phyloP scores from a whole-genome alignment of 2,888 invertebrate species.

The Trisateles emortualis region DNA sequence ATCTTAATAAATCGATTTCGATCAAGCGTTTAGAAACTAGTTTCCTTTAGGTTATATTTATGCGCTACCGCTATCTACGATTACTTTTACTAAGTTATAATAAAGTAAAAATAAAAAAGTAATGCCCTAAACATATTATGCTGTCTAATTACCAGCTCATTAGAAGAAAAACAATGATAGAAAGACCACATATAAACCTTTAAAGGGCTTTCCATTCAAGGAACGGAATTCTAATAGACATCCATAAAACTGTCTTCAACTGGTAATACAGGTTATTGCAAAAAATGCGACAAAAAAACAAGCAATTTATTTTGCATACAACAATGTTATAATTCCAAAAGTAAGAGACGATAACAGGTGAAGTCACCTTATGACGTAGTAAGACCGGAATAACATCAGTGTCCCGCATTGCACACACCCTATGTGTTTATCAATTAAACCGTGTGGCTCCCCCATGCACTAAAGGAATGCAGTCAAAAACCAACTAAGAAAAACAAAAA shows the following conservation, averaged over 20 bases:
- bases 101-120: neutral
- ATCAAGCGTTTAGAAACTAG: too few relatives aligned
- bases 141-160: neutral
- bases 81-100: too few relatives aligned
- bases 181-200: neutral
- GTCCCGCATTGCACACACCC: slow-evolving; percentile 52
- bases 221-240: neutral
- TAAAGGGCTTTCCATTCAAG: neutral
- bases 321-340: neutral
- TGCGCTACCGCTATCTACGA: too few relatives aligned
- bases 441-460: slow-evolving; percentile 60
- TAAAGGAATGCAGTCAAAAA: slow-evolving; percentile 56
- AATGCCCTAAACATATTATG: neutral
- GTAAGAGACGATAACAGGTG: slow-evolving; percentile 37
- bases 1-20: too few relatives aligned
- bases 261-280: neutral
- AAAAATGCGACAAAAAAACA: neutral
- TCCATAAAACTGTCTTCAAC: neutral
- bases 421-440: slow-evolving; percentile 75
- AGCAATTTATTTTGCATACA: neutral
- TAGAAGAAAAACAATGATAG: neutral
- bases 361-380: slow-evolving; percentile 29
- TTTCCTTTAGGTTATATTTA: too few relatives aligned
- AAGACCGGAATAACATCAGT: slow-evolving; percentile 35
- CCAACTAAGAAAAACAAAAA: neutral